phyloP scores from a whole-genome alignment of 2,113 vertebrate genomes.

The Myiopsitta monachus region DNA sequence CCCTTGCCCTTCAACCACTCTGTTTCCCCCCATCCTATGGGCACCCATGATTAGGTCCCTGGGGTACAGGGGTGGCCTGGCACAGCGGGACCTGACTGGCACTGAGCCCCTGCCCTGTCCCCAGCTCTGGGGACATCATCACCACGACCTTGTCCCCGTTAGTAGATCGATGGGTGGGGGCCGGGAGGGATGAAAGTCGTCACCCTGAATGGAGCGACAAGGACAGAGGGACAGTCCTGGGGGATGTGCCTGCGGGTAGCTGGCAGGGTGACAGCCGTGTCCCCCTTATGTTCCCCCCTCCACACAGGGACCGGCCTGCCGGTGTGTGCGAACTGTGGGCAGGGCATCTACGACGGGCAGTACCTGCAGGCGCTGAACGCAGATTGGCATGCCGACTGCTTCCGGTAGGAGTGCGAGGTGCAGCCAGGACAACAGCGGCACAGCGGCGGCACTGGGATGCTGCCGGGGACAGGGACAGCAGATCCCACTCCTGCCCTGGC shows the following conservation, averaged over 20 bases:
- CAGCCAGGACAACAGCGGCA: not conserved
- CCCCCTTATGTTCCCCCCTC: not conserved
- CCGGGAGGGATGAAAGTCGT: not conserved
- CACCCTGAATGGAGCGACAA: not conserved
- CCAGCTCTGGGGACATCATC: not conserved
- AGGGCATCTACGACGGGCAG: conserved; percentile 91
- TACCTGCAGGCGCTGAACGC: conserved; percentile 91
- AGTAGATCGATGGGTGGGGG: accelerated
- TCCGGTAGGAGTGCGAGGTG: conserved; percentile 79
- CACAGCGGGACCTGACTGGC: not conserved
- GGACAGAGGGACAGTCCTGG: not conserved
- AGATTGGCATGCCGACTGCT: conserved; percentile 93
- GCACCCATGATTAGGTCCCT: accelerated
- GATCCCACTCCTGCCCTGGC: not conserved
- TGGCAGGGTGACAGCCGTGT: not conserved
- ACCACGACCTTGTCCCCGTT: not conserved
- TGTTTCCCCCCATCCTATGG: not conserved
- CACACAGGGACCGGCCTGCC: conserved; percentile 77
- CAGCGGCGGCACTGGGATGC: not conserved
- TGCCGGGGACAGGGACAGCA: not conserved
- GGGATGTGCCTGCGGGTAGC: not conserved
- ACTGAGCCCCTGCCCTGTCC: not conserved
- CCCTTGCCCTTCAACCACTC: not conserved
- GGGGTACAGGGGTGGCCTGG: not conserved
- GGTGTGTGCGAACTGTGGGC: conserved; percentile 89